A percentile compares a stretch with the other conserved stretches of the same genome.
phyloP scores from a whole-genome alignment of 2,797 vertebrate species.

The Pseudochaenichthys georgianus region DNA sequence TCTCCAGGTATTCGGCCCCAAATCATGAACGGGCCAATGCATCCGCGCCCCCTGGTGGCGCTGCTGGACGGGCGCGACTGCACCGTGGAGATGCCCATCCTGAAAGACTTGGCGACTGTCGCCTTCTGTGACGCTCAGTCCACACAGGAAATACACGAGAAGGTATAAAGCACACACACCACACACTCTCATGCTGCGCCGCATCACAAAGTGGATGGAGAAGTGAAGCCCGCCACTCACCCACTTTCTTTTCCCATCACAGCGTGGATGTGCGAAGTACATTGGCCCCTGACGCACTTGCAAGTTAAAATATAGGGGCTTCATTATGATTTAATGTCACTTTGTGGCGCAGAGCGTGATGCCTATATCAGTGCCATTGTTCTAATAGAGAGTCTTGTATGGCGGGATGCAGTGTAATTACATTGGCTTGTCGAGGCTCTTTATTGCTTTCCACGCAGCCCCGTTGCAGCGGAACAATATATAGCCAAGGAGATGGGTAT shows the following conservation, averaged over 20 bases:
- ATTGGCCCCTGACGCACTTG: conserved; percentile 62
- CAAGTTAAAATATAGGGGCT: conserved; percentile 76
- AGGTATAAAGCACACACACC: conserved; percentile 80
- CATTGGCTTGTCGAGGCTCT: conserved; percentile 75
- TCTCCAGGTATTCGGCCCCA: conserved; percentile 94
- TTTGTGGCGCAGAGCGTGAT: conserved; percentile 54
- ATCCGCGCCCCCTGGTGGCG: conserved; percentile 95
- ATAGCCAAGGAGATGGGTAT: conserved; percentile 71
- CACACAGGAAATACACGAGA: conserved; percentile 98
- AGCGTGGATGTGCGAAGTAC: conserved; percentile 51
- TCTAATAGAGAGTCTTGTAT: conserved; percentile 74
- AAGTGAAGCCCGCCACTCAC: conserved; percentile 25
- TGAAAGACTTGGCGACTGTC: conserved; percentile 96
- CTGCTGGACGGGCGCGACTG: conserved; percentile 96
- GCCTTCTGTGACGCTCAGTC: conserved; percentile 98
- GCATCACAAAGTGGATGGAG: conserved; percentile 19
- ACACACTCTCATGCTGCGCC: background rate
- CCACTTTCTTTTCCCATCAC: conserved; percentile 41
- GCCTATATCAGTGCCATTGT: conserved; percentile 66
- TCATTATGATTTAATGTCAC: conserved; percentile 80
- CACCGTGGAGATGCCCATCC: conserved; percentile 98
- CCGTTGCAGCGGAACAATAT: conserved; percentile 69
- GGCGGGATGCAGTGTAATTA: conserved; percentile 79
- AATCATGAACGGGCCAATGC: conserved; percentile 97
- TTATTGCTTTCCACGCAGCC: conserved; percentile 81